phyloP scores from a whole-genome alignment of 1,140 invertebrate species.

The Bombus confusus region DNA sequence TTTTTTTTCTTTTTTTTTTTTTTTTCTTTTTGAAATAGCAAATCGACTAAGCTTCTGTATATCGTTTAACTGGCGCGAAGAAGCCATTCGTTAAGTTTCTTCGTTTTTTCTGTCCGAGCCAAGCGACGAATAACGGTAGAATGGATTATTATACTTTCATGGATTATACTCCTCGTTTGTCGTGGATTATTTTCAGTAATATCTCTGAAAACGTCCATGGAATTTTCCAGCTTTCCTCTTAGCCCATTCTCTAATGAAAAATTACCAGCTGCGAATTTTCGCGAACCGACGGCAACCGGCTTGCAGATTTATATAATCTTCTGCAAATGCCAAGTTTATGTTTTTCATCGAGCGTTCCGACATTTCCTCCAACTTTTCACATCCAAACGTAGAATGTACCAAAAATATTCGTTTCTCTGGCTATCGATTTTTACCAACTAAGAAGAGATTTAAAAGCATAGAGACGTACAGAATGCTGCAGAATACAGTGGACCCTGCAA shows the following conservation, averaged over 20 bases:
- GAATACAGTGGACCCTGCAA: too few relatives aligned
- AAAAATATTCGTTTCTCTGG: too few relatives aligned
- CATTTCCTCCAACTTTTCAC: too few relatives aligned
- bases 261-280: conserved; percentile 2
- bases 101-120: not conserved
- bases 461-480: too few relatives aligned
- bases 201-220: not conserved
- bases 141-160: not conserved
- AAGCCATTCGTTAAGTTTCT: not conserved
- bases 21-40: not conserved
- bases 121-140: not conserved
- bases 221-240: not conserved
- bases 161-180: not conserved
- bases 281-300: not conserved
- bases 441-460: too few relatives aligned
- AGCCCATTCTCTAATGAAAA: not conserved
- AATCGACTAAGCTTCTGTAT: not conserved
- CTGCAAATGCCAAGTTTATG: not conserved
- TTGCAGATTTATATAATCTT: not conserved
- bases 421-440: too few relatives aligned
- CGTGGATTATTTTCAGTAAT: conserved; percentile 1
- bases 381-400: too few relatives aligned
- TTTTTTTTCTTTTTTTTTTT: too few relatives aligned
- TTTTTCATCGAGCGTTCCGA: not conserved
- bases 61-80: not conserved